Evolutionary conservation across 2,113 vertebrate species (phyloP).

Genomic region (Procavia capensis): DNA sequence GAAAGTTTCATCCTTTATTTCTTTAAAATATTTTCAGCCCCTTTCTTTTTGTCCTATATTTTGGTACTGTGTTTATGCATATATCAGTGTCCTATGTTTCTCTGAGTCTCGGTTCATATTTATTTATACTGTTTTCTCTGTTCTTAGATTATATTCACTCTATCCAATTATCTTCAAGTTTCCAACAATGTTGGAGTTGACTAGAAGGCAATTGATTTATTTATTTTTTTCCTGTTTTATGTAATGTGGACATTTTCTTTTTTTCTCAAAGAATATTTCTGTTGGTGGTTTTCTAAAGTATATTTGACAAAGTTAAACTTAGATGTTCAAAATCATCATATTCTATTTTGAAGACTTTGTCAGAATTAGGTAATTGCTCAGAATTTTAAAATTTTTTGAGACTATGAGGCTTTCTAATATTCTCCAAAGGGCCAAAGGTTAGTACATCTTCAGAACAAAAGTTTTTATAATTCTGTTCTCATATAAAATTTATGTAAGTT

Average conservation of each 20-base stretch:
- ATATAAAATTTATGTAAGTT: not conserved
- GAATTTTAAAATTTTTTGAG: not conserved
- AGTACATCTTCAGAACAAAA: not conserved
- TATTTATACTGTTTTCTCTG: too few relatives aligned
- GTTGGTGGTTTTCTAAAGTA: not conserved
- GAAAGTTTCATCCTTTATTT: too few relatives aligned
- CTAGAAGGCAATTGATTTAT: too few relatives aligned
- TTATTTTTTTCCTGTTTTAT: not conserved
- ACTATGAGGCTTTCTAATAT: not conserved
- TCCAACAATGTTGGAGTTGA: too few relatives aligned
- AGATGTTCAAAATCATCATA: not conserved
- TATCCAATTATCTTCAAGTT: too few relatives aligned
- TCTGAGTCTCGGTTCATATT: too few relatives aligned
- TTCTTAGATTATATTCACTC: too few relatives aligned
- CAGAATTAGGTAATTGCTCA: not conserved
- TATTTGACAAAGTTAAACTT: not conserved
- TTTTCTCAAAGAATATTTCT: not conserved
- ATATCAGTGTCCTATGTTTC: too few relatives aligned
- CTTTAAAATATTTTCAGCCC: too few relatives aligned
- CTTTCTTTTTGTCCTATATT: too few relatives aligned
- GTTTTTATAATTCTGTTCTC: not conserved
- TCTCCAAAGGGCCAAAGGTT: not conserved
- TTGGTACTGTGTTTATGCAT: too few relatives aligned
- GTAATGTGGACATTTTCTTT: not conserved
- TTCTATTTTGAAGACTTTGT: not conserved